These are phyloP conservation scores for Gnatocerus cornutus DNA, from an alignment of 2,888 invertebrate species.

Conservation along the genomic window DNA sequence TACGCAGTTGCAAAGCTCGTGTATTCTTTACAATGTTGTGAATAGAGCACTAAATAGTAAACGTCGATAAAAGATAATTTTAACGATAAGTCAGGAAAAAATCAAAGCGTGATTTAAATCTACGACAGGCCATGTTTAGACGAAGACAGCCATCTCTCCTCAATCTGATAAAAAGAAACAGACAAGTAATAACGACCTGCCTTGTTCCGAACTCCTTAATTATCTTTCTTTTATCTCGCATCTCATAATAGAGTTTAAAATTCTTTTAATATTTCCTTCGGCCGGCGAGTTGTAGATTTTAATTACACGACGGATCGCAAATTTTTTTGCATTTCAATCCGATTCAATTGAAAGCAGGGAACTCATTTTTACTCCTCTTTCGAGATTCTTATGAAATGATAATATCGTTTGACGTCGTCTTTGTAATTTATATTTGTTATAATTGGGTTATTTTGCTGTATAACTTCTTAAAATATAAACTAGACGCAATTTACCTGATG, in stretches of 20 bases:
- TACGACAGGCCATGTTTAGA: slow-evolving; percentile 34
- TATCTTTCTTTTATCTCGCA: slow-evolving; percentile 62
- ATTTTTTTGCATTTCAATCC: slow-evolving; percentile 32
- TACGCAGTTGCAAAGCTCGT: not conserved
- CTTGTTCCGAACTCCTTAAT: slow-evolving; percentile 61
- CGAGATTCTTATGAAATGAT: slow-evolving; percentile 14
- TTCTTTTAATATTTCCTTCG: slow-evolving; percentile 41
- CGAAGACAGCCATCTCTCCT: slow-evolving; percentile 22
- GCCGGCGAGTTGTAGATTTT: slow-evolving; percentile 38
- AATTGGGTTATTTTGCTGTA: slow-evolving; percentile 40
- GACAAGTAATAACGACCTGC: slow-evolving; percentile 60
- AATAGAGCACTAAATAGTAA: slow-evolving; percentile 28
- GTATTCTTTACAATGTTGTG: slow-evolving; percentile 17
- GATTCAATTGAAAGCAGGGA: slow-evolving; percentile 23
- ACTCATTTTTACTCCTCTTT: slow-evolving; percentile 4
- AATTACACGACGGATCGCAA: slow-evolving; percentile 37
- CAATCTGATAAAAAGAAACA: slow-evolving; percentile 51
- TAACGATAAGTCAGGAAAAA: slow-evolving; percentile 36
- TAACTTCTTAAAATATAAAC: slow-evolving; percentile 46
- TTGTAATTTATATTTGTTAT: slow-evolving; percentile 32
- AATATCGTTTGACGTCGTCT: slow-evolving; percentile 18
- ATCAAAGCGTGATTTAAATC: slow-evolving; percentile 40
- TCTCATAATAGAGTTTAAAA: slow-evolving; percentile 60
- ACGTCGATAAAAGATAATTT: slow-evolving; percentile 37
- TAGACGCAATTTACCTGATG: slow-evolving; percentile 44